Conservation (phyloP, 2,113 vertebrate genomes). For the Catagonus wagneri region DNA sequence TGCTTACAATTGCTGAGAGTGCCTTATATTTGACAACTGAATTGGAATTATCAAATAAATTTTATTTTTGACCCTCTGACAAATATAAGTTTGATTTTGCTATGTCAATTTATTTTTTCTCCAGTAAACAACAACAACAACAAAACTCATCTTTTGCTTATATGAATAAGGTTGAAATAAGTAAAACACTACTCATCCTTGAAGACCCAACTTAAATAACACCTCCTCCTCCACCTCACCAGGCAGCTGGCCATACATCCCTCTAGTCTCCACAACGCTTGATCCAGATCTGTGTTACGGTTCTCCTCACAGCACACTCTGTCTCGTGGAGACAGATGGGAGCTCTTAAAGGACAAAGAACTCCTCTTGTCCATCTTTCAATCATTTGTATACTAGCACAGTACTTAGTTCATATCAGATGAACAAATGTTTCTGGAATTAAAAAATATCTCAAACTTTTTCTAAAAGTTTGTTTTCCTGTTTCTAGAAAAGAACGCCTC, state of each 20-base stretch:
- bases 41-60: slow-evolving; percentile 23
- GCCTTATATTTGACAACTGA: not conserved
- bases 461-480: not conserved
- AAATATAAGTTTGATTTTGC: not conserved
- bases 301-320: not conserved
- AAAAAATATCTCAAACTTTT: not conserved
- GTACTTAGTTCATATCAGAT: not conserved
- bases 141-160: not conserved
- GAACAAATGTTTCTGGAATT: not conserved
- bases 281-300: not conserved
- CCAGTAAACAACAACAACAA: not conserved
- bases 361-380: not conserved
- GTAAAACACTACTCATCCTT: not conserved
- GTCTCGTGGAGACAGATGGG: rapidly evolving
- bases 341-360: not conserved
- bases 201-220: not conserved
- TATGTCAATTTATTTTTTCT: not conserved
- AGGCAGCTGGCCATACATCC: too few species aligned
- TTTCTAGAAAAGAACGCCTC: not conserved
- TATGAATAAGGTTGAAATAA: not conserved
- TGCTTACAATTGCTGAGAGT: not conserved
- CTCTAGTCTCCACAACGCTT: not conserved
- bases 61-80: not conserved
- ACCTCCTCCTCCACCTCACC: not conserved
- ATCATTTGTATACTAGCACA: not conserved